Evolutionary conservation across 1,140 invertebrate species (phyloP), one percentile per base, ranked within the genome.

Genomic region (Choristoneura fumiferana): DNA sequence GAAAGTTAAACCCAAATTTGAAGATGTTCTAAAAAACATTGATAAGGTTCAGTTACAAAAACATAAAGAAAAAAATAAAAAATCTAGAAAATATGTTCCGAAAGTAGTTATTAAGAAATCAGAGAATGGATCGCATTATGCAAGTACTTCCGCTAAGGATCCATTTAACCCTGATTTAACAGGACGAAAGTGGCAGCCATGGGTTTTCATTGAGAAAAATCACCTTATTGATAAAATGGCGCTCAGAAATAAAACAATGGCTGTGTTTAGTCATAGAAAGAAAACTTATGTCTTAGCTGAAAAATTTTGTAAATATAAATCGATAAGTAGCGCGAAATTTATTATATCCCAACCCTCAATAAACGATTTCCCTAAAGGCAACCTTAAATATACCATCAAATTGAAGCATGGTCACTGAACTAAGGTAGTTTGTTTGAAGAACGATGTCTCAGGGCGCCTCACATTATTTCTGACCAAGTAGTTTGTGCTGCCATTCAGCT

Each of bases 101-200:
- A 90, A 90, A 76, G 81, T 90, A 67, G 80, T 90, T 37, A 90
- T 90, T 58, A 90, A 90, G 63, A 89, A 89, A 68, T 84, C 78
- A 52, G 71, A 84, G 63, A 80, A 82, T 65, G 89, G 89, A 14
- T 84, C 87, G 39, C 89, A 90, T 68, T 90, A 89, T 66, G 76
- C 88, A 5, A 90, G 89, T 57, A 77, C 71, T 13, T 55, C 70
- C 13, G 69, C 60, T 56, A 72, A 76, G 62, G 62, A 78, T 13
- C 58, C 61, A 8, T 76, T 69, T 61, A 81, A 81, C 57, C 84
- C 86, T 6, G 87, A 89, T 56, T 67, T 88, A 37, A 88, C 84
- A 3, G 86, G 87, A 8, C 81, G 81, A 49, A 90, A 89, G 63
- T 90, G 89, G 89, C 89, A 90, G 65, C 89, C 89, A 4, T 88